Percentiles rank a stretch among this genome's conserved stretches.
These are phyloP conservation scores for Agrochola lota DNA, from an alignment of 2,888 invertebrate species.

Conservation along the genomic window DNA sequence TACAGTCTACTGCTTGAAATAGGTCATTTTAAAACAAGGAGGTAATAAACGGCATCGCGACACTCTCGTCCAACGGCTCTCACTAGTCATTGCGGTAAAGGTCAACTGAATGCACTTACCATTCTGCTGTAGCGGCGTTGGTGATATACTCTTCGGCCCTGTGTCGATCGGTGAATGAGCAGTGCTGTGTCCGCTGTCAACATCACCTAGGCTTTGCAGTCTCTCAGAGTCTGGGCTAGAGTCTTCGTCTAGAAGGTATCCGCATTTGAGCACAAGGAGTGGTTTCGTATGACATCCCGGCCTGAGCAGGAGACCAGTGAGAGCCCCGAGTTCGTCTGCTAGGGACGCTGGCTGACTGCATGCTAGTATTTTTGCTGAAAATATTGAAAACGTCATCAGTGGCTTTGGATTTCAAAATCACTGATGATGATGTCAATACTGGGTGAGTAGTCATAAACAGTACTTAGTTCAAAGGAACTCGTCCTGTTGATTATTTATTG, in stretches of 20 bases:
- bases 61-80: background rate
- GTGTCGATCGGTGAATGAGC: conserved; percentile 96
- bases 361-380: conserved; percentile 92
- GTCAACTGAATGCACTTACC: conserved; percentile 70
- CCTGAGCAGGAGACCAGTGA: conserved; percentile 81
- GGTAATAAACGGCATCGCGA: background rate
- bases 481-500: background rate
- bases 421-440: conserved; percentile 32
- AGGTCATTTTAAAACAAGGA: conserved; percentile 3
- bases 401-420: conserved; percentile 44
- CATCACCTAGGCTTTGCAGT: conserved; percentile 93
- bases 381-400: conserved; percentile 52
- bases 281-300: conserved; percentile 88
- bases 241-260: conserved; percentile 94
- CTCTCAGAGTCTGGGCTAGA: conserved; percentile 96
- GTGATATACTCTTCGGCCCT: conserved; percentile 96
- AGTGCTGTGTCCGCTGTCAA: conserved; percentile 97
- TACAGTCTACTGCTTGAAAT: conserved; percentile 6
- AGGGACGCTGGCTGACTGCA: conserved; percentile 92
- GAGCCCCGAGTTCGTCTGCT: conserved; percentile 92
- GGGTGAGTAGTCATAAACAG: background rate
- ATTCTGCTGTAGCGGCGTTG: conserved; percentile 91
- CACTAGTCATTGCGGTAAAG: background rate
- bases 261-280: conserved; percentile 93
- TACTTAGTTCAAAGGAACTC: background rate